These are phyloP conservation scores for Oryzias dopingdopingensis DNA, from an alignment of 2,797 vertebrate genomes.

Conservation along the genomic window DNA sequence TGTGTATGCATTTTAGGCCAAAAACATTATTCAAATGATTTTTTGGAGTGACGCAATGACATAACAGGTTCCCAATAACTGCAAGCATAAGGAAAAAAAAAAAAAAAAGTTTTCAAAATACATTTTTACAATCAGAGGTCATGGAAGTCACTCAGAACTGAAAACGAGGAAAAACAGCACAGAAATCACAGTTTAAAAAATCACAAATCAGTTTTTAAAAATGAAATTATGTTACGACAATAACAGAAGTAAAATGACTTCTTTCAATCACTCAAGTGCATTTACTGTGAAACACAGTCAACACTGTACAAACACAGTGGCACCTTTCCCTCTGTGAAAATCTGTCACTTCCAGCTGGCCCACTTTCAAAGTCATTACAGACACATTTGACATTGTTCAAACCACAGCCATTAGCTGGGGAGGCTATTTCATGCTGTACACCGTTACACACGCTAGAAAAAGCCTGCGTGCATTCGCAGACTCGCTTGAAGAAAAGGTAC, in stretches of 20 bases:
- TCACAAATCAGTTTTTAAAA: too few relatives aligned
- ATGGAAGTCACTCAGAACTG: too few relatives aligned
- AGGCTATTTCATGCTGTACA: constrained; percentile 38
- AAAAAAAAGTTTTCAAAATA: too few relatives aligned
- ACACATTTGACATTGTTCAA: constrained; percentile 65
- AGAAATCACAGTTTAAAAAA: too few relatives aligned
- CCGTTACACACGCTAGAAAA: constrained; percentile 29
- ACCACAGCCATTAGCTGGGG: constrained; percentile 47
- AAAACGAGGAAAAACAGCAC: too few relatives aligned
- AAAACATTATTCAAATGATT: too few relatives aligned
- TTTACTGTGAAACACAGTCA: constrained; percentile 17
- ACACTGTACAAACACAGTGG: constrained; percentile 25
- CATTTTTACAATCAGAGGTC: too few relatives aligned
- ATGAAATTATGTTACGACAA: too few relatives aligned
- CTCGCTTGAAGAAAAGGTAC: constrained; percentile 37
- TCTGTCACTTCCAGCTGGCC: constrained; percentile 57
- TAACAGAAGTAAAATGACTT: constrained; percentile 16
- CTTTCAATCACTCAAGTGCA: constrained; percentile 10
- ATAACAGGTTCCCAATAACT: too few relatives aligned
- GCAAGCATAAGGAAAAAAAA: too few relatives aligned
- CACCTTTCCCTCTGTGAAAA: constrained; percentile 35
- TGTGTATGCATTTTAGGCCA: too few relatives aligned
- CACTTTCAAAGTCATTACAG: constrained; percentile 58
- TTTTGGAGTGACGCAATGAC: too few relatives aligned
- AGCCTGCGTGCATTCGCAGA: constrained; percentile 37